Conservation (phyloP, 2,888 invertebrate genomes). For the Hydriomena furcata region DNA sequence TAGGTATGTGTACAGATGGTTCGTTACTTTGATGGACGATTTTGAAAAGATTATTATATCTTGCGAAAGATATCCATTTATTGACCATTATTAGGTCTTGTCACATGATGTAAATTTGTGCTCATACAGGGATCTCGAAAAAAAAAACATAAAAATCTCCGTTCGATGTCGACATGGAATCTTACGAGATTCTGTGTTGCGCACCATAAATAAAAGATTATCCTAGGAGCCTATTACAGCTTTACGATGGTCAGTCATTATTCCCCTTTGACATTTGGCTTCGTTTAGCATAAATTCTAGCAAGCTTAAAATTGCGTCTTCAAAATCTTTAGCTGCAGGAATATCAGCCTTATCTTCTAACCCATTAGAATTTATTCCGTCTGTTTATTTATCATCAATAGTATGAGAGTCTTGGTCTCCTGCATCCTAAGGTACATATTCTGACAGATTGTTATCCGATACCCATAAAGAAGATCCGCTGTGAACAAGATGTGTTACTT, state of each 20-base stretch:
- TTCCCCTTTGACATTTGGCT: conserved; percentile 52
- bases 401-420: conserved; percentile 20
- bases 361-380: conserved; percentile 16
- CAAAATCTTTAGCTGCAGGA: neutral
- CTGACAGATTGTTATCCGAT: conserved; percentile 52
- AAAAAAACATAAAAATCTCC: conserved; percentile 35
- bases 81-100: neutral
- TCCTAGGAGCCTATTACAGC: conserved; percentile 43
- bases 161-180: conserved; percentile 37
- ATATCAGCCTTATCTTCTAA: conserved; percentile 27
- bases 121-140: conserved; percentile 20
- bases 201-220: conserved; percentile 54
- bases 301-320: conserved; percentile 29
- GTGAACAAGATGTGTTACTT: conserved; percentile 46
- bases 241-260: conserved; percentile 52
- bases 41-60: no score
- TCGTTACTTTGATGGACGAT: no score
- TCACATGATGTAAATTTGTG: conserved; percentile 17
- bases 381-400: conserved; percentile 10
- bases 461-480: conserved; percentile 44
- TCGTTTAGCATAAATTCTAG: conserved; percentile 44
- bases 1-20: no score
- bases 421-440: conserved; percentile 37
- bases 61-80: no score
- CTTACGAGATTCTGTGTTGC: conserved; percentile 46